Percentiles rank a stretch among this genome's conserved stretches.
Conservation (phyloP, 2,113 vertebrate species). For the Istiophorus platypterus region DNA sequence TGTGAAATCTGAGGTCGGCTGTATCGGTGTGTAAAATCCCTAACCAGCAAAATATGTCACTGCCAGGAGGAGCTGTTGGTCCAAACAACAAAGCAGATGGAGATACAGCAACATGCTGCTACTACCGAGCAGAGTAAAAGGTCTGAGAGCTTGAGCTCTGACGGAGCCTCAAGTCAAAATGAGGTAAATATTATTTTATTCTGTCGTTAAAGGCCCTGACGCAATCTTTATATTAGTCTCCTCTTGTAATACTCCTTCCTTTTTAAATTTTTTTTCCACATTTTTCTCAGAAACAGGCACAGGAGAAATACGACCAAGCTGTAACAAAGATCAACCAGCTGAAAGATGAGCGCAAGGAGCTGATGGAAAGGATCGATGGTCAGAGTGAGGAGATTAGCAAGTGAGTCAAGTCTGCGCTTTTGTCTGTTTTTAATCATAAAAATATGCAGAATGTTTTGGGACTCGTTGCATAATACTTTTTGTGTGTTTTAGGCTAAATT, state of each 20-base stretch:
- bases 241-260: background rate
- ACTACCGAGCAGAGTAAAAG: slow-evolving; percentile 19
- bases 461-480: fast-evolving
- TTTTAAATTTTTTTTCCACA: background rate
- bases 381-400: slow-evolving; percentile 62
- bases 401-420: slow-evolving; percentile 60
- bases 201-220: background rate
- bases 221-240: background rate
- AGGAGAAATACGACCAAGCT: slow-evolving; percentile 76
- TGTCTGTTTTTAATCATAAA: background rate
- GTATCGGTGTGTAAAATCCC: background rate
- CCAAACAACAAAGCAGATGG: slow-evolving; percentile 50
- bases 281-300: background rate
- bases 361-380: slow-evolving; percentile 33
- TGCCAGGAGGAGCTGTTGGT: slow-evolving; percentile 55
- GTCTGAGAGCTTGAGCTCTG: slow-evolving; percentile 1
- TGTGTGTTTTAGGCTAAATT: slow-evolving; percentile 64
- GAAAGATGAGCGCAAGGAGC: slow-evolving; percentile 63
- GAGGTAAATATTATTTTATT: slow-evolving; percentile 53
- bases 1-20: background rate
- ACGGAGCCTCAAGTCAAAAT: background rate
- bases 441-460: fast-evolving
- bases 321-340: slow-evolving; percentile 71
- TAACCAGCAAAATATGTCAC: background rate
- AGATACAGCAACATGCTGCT: slow-evolving; percentile 26